Base-by-base conservation (phyloP, 1,140 invertebrate genomes). In the Mylabris phalerata region DNA sequence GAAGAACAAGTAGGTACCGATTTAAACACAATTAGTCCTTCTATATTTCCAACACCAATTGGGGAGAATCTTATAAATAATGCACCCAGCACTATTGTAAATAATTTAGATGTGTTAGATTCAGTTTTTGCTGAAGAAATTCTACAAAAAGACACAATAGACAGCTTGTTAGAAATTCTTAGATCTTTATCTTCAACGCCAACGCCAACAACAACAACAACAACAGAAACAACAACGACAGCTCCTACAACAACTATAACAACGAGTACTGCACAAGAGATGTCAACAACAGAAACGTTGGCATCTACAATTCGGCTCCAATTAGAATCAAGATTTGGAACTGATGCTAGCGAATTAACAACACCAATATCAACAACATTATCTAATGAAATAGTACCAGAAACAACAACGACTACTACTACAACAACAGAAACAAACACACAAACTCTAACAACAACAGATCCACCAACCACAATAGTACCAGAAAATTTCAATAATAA, bases 341-440 rank as follows among this genome's bases (percentile, higher is more conserved):
- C 50, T 40, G 39, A 39, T 49, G 54, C 52, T 39, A 50, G 47
- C n/a, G 48, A 27, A 5, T 19, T 27, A 44, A n/a, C 54, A 24
- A 55, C 50, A 48, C 25, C 43, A n/a, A 51, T 6, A 55, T 32
- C 13, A 38, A 48, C 56, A 45, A 9, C 51, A 49, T 42, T 41
- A 50, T 42, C 57, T 25, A 52, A 24, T 9, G 38, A 41, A 46
- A 39, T 26, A 24, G 44, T 24, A 45, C 9, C 26, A 46, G 26
- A 26, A 51, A 32, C 50, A 4, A 40, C 50, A 9, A 6, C 61
- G 25, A 69, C 70, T 73, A 69, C 73, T 54, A 75, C 74, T 59
- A 67, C 78, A 64, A 76, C 77, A 68, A 77, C 76, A 61, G 72
- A 74, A 74, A 70, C 72, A 71, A 65, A 60, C 57, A 67, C 71